Evolutionary conservation across 2,888 invertebrate species (phyloP), one percentile per base, ranked within the genome.

Genomic region (Venusia cambrica): DNA sequence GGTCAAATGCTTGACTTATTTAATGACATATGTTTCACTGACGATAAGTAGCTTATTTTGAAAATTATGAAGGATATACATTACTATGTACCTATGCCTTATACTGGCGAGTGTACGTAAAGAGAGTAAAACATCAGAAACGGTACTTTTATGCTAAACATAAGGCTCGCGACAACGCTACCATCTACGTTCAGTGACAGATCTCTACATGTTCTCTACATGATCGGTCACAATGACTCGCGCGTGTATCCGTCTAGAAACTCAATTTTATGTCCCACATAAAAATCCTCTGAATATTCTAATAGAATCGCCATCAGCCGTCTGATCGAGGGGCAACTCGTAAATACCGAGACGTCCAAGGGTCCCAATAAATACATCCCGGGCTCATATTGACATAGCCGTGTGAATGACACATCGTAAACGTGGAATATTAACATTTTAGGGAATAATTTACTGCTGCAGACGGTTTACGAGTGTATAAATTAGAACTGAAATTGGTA

Each of bases 351-450:
- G n/a, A 52, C 48, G 50, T n/a, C n/a, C n/a, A n/a, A n/a, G 52
- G 57, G 48, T 48, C 38, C 46, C 54, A 51, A 65, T 69, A 69
- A 69, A 69, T 55, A 50, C 49, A 45, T 42, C 53, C 54, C 57
- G 57, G 56, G 54, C 41, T 48, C 50, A 44, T 54, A 60, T 59
- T 60, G 61, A 57, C 57, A 52, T 48, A 35, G 38, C 45, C 42
- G 39, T 53, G 57, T 60, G 58, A 51, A 54, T 40, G 40, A 51
- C 34, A 37, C 30, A 22, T 41, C 45, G 47, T 51, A 49, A 49
- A 49, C 11, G 38, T 34, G 38, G 35, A 36, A 45, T 38, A 41
- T 37, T 39, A 29, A 48, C 36, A 42, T 49, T 49, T 49, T 44
- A 30, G 37, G 39, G 36, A 39, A 36, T 49, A 49, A 15, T 13